phyloP scores from a whole-genome alignment of 1,140 invertebrate species.

The Cephus cinctus region DNA sequence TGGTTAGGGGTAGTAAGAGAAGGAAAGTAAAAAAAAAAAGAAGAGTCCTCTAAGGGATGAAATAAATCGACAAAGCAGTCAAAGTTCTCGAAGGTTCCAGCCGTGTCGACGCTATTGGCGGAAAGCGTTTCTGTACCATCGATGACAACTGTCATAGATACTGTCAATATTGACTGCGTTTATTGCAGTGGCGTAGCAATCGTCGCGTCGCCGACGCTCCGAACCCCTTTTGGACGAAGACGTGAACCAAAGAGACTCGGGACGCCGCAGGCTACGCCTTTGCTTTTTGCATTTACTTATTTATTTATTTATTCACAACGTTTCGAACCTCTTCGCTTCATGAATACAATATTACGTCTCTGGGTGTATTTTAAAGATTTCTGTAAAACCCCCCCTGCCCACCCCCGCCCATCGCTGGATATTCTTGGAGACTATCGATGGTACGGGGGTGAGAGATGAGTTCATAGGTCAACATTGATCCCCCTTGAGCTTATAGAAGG shows the following conservation, averaged over 20 bases:
- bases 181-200: too few relatives aligned
- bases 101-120: too few relatives aligned
- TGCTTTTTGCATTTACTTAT: conserved; percentile 39
- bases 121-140: too few relatives aligned
- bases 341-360: conserved; percentile 39
- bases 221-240: too few relatives aligned
- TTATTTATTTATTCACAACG: conserved; percentile 46
- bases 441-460: neutral
- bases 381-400: neutral
- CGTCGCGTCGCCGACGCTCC: too few relatives aligned
- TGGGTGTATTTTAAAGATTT: conserved; percentile 7
- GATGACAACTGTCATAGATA: too few relatives aligned
- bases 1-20: neutral
- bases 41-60: conserved; percentile 34
- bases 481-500: conserved; percentile 2
- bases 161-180: too few relatives aligned
- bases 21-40: neutral
- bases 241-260: too few relatives aligned
- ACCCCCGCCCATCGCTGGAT: neutral
- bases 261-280: too few relatives aligned
- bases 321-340: conserved; percentile 37
- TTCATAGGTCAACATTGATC: too few relatives aligned
- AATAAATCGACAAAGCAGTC: conserved; percentile 54
- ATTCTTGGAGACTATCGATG: neutral
- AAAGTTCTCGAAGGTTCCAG: conserved; percentile 48